Evolutionary conservation across 1,140 invertebrate genomes (phyloP).

Genomic region (Achroia grisella): DNA sequence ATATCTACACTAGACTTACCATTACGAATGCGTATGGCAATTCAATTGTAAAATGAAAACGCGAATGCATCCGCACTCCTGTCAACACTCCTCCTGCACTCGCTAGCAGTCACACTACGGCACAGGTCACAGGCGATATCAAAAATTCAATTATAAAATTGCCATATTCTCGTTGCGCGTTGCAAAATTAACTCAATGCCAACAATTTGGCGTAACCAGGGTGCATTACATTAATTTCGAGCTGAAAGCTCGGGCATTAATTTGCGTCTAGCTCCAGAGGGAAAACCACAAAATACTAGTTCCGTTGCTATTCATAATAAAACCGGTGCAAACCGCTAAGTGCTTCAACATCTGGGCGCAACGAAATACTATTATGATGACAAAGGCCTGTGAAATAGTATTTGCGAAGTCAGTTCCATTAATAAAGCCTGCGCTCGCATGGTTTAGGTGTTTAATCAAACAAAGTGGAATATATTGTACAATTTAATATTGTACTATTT

Average conservation of each 20-base stretch:
- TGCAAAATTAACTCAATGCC: constrained; percentile 55
- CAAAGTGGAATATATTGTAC: too few species aligned
- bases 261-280: constrained; percentile 61
- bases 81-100: neutral
- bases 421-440: too few species aligned
- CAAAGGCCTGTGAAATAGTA: constrained; percentile 51
- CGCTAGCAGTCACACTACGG: neutral
- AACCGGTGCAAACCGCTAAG: constrained; percentile 65
- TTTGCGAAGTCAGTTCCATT: neutral
- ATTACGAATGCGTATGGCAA: too few species aligned
- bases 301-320: constrained; percentile 70
- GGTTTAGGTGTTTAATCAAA: too few species aligned
- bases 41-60: neutral
- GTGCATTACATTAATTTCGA: constrained; percentile 71
- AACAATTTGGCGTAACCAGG: constrained; percentile 65
- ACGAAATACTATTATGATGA: constrained; percentile 61
- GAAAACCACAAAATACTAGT: constrained; percentile 69
- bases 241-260: constrained; percentile 68
- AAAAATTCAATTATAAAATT: constrained; percentile 61
- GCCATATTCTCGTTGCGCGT: constrained; percentile 22
- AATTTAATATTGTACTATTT: too few species aligned
- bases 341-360: constrained; percentile 64
- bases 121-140: constrained; percentile 7
- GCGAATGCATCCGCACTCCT: neutral
- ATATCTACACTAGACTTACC: too few species aligned